Evolutionary conservation across 2,113 vertebrate genomes (phyloP).

Genomic region (Gnathonemus echidnorhynchus): DNA sequence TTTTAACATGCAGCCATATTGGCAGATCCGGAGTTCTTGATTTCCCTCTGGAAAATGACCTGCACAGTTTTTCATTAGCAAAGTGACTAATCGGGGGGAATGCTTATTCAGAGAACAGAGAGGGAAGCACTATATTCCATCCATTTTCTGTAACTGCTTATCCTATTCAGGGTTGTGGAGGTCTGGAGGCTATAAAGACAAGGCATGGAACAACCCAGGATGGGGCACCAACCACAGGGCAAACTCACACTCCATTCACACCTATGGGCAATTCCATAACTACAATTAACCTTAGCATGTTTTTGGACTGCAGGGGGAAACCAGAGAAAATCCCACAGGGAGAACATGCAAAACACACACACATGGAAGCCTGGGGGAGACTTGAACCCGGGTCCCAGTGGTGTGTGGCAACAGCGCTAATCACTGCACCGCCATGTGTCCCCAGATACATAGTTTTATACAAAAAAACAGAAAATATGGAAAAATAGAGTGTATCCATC

Average conservation of each 20-base stretch:
- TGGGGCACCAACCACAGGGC: background rate
- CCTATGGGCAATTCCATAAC: background rate
- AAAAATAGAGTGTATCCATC: background rate
- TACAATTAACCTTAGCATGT: background rate
- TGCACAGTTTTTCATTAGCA: background rate
- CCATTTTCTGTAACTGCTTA: background rate
- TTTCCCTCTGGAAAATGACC: slow-evolving; percentile 2
- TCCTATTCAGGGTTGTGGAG: background rate
- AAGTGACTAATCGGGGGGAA: background rate
- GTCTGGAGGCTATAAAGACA: background rate
- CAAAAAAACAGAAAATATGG: background rate
- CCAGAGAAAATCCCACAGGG: background rate
- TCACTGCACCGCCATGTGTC: background rate
- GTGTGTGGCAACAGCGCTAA: background rate
- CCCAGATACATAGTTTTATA: background rate
- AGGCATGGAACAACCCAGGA: background rate
- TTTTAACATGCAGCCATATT: background rate
- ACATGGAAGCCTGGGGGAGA: background rate
- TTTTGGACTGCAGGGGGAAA: background rate
- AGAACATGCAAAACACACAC: background rate
- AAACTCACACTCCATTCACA: background rate
- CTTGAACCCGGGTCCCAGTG: background rate
- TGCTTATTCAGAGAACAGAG: background rate
- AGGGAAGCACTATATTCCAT: background rate
- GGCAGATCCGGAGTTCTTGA: background rate